Conservation (phyloP, 2,888 invertebrate genomes). For the Eulithis testata region DNA sequence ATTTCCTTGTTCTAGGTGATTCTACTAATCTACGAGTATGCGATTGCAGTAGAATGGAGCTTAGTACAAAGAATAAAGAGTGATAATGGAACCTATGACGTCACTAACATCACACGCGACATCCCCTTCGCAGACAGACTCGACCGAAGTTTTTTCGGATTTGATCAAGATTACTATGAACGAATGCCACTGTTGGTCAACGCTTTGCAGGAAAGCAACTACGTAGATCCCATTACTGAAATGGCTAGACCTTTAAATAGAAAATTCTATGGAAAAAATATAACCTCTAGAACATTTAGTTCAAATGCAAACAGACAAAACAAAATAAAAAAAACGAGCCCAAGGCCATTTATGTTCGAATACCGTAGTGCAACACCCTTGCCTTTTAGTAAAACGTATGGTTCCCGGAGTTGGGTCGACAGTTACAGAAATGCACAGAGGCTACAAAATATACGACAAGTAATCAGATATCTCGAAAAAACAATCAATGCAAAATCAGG, state of each 20-base stretch:
- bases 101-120: slow-evolving; percentile 49
- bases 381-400: slow-evolving; percentile 70
- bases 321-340: slow-evolving; percentile 71
- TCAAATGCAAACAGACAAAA: slow-evolving; percentile 46
- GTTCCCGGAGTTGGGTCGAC: slow-evolving; percentile 74
- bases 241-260: slow-evolving; percentile 44
- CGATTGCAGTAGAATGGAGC: slow-evolving; percentile 77
- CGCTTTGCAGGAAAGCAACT: slow-evolving; percentile 73
- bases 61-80: slow-evolving; percentile 68
- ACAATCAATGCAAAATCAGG: slow-evolving; percentile 76
- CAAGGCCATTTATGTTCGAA: slow-evolving; percentile 80
- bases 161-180: slow-evolving; percentile 78
- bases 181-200: slow-evolving; percentile 79
- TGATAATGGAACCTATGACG: slow-evolving; percentile 48
- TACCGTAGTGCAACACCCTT: slow-evolving; percentile 70
- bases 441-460: slow-evolving; percentile 73
- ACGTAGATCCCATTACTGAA: slow-evolving; percentile 63
- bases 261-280: slow-evolving; percentile 28
- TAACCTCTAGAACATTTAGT: slow-evolving; percentile 20
- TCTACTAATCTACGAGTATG: slow-evolving; percentile 81
- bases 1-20: slow-evolving; percentile 69
- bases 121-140: slow-evolving; percentile 72
- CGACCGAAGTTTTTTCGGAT: slow-evolving; percentile 71
- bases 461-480: slow-evolving; percentile 75
- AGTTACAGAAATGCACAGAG: slow-evolving; percentile 75